Conservation (phyloP, 2,888 invertebrate genomes). For the Tenthredo livida region DNA sequence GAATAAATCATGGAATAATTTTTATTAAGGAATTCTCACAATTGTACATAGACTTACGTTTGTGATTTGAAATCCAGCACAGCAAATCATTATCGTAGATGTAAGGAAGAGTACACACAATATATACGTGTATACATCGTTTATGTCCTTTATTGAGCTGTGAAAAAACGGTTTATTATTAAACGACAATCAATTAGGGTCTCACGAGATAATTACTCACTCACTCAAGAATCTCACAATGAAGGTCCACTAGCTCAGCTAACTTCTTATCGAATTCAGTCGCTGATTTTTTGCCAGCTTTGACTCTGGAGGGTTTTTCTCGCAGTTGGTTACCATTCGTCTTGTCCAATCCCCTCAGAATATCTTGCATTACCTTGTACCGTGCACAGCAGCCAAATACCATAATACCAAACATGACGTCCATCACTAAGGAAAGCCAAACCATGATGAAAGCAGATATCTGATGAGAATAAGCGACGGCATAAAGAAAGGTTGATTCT, state of each 20-base stretch:
- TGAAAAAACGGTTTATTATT: background rate
- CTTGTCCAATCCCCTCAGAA: background rate
- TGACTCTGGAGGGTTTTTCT: background rate
- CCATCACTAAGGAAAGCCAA: background rate
- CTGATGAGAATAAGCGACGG: constrained; percentile 27
- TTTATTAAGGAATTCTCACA: background rate
- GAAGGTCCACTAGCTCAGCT: constrained; percentile 21
- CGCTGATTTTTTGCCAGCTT: background rate
- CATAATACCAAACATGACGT: constrained; percentile 15
- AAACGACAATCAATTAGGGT: background rate
- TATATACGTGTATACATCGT: constrained; percentile 11
- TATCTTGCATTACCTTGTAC: constrained; percentile 8
- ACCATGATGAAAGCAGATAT: background rate
- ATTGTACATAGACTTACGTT: constrained; percentile 15
- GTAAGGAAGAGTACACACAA: background rate
- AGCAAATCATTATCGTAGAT: constrained; percentile 24
- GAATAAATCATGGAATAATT: no score
- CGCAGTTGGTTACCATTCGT: background rate
- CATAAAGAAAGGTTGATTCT: background rate
- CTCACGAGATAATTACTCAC: background rate
- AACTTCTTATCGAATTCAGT: background rate
- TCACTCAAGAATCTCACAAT: constrained; percentile 13
- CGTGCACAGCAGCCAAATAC: constrained; percentile 22
- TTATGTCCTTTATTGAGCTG: constrained; percentile 29
- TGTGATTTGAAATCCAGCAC: constrained; percentile 29